Conservation (phyloP, 2,888 invertebrate genomes). For the Drosophila anomalipes region DNA sequence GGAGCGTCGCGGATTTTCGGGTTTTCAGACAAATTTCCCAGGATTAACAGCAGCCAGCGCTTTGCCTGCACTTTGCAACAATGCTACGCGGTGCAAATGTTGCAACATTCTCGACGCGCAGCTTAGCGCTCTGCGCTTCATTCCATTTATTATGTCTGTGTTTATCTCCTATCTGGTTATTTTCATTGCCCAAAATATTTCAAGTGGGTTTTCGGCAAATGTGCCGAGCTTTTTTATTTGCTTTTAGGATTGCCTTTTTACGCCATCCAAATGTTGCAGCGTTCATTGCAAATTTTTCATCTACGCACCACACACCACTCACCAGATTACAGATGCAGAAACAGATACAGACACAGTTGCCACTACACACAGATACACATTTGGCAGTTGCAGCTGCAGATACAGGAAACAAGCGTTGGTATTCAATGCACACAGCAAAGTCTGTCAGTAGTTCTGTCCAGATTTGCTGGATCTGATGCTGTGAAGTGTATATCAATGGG, state of each 20-base stretch:
- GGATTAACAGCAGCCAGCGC: slow-evolving; percentile 59
- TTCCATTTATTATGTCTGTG: slow-evolving; percentile 74
- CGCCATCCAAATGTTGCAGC: slow-evolving; percentile 36
- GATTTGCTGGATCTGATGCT: slow-evolving; percentile 32
- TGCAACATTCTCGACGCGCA: slow-evolving; percentile 66
- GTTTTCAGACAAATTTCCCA: slow-evolving; percentile 70
- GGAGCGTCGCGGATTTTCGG: slow-evolving; percentile 39
- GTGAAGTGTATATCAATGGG: slow-evolving; percentile 9
- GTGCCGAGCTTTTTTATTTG: slow-evolving; percentile 64
- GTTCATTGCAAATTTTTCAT: slow-evolving; percentile 64
- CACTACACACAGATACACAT: slow-evolving; percentile 17
- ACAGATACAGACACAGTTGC: slow-evolving; percentile 9
- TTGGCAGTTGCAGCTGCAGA: slow-evolving; percentile 48
- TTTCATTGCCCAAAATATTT: slow-evolving; percentile 78
- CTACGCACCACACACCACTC: slow-evolving; percentile 32
- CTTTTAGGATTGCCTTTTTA: slow-evolving; percentile 62
- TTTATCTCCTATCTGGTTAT: slow-evolving; percentile 51
- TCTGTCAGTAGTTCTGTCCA: slow-evolving; percentile 51
- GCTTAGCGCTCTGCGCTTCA: slow-evolving; percentile 67
- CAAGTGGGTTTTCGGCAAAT: slow-evolving; percentile 70
- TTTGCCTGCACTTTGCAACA: slow-evolving; percentile 33
- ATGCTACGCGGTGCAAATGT: slow-evolving; percentile 53
- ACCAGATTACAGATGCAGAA: neutral
- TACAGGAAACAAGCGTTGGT: slow-evolving; percentile 54
- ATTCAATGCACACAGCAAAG: slow-evolving; percentile 40